Base-by-base conservation (phyloP, 1,140 invertebrate genomes). In the Coelopa frigida region DNA sequence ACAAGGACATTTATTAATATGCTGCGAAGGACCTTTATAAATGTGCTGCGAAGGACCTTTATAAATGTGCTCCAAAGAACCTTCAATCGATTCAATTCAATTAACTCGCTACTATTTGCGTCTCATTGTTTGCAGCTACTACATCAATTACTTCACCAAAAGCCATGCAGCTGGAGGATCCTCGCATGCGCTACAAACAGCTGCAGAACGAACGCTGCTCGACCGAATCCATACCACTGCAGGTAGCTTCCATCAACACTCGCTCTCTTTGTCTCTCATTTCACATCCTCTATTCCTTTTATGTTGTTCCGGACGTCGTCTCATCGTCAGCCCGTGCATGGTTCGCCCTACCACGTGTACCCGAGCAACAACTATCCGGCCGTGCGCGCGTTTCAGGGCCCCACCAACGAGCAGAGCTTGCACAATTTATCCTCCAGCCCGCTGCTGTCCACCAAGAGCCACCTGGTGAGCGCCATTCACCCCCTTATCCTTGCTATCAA, bases 101-200 rank as follows among this genome's bases (percentile, higher is more conserved):
- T n/a, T n/a, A n/a, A n/a, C n/a, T n/a, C n/a, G n/a, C n/a, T n/a
- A n/a, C n/a, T n/a, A n/a, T n/a, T n/a, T n/a, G n/a, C n/a, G n/a
- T n/a, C n/a, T n/a, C n/a, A n/a, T 55, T 58, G 43, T 39, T 78
- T 76, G 24, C 67, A 87, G 84, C 53, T 87, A 85, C 68, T 87
- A 81, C 64, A 78, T 87, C 57, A 84, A 85, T 73, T 83, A 87
- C 68, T 73, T 79, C 46, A 83, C 75, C n/a, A 37, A 80, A 80
- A 68, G 78, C 76, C 22, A 82, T 81, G 60, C 79, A 80, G 69
- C 80, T 81, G 78, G 79, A 83, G 70, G 79, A 82, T 71, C 79
- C 80, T 17, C 70, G 79, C 46, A 59, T 75, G 26, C 71, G 72
- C 54, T 80, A 79, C 56, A 76, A 75, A 57, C 76, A 77, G 49